These are phyloP conservation scores for Ceyx margarethae DNA, from an alignment of 2,113 vertebrate genomes.

Conservation along the genomic window DNA sequence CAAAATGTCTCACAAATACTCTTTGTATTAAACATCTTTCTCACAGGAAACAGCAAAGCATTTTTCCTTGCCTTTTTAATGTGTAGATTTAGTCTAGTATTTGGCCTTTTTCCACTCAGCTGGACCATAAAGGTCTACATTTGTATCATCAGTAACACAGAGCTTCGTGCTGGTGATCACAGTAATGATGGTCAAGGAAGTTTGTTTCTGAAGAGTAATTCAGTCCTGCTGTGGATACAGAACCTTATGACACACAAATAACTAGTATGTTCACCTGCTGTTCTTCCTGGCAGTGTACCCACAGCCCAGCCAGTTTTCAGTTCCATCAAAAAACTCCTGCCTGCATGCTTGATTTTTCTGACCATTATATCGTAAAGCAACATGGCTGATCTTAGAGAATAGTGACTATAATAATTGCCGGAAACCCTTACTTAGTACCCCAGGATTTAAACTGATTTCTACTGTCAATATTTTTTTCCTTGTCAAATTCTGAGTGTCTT, in stretches of 20 bases:
- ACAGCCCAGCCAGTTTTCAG: background rate
- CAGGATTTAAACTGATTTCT: background rate
- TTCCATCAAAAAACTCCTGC: background rate
- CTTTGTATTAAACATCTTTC: background rate
- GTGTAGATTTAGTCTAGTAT: background rate
- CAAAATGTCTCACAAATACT: background rate
- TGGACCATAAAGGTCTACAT: background rate
- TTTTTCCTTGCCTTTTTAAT: background rate
- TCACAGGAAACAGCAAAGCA: background rate
- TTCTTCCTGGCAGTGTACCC: background rate
- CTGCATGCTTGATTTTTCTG: background rate
- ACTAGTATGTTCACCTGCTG: background rate
- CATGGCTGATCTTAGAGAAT: background rate
- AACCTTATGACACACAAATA: background rate
- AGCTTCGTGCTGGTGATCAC: background rate
- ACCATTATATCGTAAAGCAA: background rate
- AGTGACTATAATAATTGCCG: background rate
- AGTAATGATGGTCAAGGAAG: background rate
- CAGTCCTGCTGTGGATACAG: background rate
- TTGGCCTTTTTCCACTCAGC: background rate
- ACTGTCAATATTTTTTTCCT: background rate
- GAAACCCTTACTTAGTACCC: background rate
- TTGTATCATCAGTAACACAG: background rate
- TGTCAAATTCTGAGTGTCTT: background rate
- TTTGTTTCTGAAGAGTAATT: background rate